Evolutionary conservation across 2,888 invertebrate genomes (phyloP).

Genomic region (Orchestes rusci): DNA sequence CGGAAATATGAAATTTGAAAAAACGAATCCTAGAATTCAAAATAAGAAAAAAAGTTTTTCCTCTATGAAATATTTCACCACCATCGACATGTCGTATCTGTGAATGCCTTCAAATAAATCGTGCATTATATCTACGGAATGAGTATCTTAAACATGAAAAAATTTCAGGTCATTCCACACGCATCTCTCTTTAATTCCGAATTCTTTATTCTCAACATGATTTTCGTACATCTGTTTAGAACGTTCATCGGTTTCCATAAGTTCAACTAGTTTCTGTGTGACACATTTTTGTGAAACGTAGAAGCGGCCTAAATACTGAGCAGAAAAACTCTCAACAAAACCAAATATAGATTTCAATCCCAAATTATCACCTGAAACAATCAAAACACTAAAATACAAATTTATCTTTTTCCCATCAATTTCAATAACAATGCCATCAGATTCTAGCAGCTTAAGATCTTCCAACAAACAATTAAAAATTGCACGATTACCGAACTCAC

Average conservation of each 20-base stretch:
- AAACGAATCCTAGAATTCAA: slow-evolving; percentile 21
- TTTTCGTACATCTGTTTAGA: slow-evolving; percentile 3
- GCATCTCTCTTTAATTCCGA: slow-evolving; percentile 20
- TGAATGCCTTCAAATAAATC: slow-evolving; percentile 23
- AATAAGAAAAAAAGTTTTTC: slow-evolving; percentile 18
- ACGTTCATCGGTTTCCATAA: slow-evolving; percentile 1
- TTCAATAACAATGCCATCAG: slow-evolving; percentile 21
- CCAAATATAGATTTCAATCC: slow-evolving; percentile 20
- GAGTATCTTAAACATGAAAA: slow-evolving; percentile 20
- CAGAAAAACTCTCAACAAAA: slow-evolving; percentile 17
- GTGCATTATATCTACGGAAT: slow-evolving; percentile 22
- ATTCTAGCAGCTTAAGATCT: slow-evolving; percentile 25
- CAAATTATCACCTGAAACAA: slow-evolving; percentile 18
- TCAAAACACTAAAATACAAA: slow-evolving; percentile 21
- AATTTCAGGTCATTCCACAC: slow-evolving; percentile 17
- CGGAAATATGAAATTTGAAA: slow-evolving; percentile 12
- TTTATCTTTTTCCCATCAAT: slow-evolving; percentile 2
- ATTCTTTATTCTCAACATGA: slow-evolving; percentile 2
- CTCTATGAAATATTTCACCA: slow-evolving; percentile 12
- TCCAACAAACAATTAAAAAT: slow-evolving; percentile 25
- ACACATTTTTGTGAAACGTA: slow-evolving; percentile 13
- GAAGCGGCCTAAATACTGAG: slow-evolving; percentile 18
- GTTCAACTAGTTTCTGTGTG: slow-evolving; percentile 4
- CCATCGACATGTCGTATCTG: slow-evolving; percentile 23
- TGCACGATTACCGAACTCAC: slow-evolving; percentile 20